Evolutionary conservation across 1,140 invertebrate species (phyloP), one percentile per base, ranked within the genome.

Genomic region (Maniola jurtina): DNA sequence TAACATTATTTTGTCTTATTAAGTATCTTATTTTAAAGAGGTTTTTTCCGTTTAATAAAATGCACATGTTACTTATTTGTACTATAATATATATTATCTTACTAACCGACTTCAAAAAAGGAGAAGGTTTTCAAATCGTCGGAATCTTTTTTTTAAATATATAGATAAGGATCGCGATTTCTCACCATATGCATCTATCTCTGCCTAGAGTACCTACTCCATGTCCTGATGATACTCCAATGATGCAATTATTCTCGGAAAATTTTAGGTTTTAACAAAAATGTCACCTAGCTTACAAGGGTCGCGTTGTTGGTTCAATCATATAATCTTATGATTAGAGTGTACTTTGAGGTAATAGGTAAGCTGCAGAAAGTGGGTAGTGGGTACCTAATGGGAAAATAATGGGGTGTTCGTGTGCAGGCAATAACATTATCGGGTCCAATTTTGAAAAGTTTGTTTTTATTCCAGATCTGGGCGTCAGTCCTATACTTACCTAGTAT

Each of bases 311-410:
- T 25, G 15, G 47, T 15, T 50, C 47, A 50, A 25, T 25, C 47
- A 15, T 50, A 16, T n/a, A n/a, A 11, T 10, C 47, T 50, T 16
- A 16, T 50, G 47, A 50, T 50, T 50, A 50, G n/a, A 50, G 4
- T 16, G 47, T 50, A 50, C n/a, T 16, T 50, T 50, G 14, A 50
- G 14, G 16, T 50, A 15, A n/a, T n/a, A n/a, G n/a, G 14, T 50
- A 50, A 50, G 47, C 47, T 11, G 14, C 14, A 50, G 47, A 50
- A 25, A 50, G 47, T 50, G 16, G 14, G 10, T 47, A 47, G 13
- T 47, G 45, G 45, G 45, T 47, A 47, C n/a, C n/a, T n/a, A n/a
- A 47, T 47, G 47, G n/a, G 47, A 16, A 50, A 50, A 50, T 50
- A 50, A 50, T 50, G 47, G 47, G 15, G n/a, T 7, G 5, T 50